Base-by-base conservation (phyloP, 1,140 invertebrate genomes). In the Eriosoma lanigerum region DNA sequence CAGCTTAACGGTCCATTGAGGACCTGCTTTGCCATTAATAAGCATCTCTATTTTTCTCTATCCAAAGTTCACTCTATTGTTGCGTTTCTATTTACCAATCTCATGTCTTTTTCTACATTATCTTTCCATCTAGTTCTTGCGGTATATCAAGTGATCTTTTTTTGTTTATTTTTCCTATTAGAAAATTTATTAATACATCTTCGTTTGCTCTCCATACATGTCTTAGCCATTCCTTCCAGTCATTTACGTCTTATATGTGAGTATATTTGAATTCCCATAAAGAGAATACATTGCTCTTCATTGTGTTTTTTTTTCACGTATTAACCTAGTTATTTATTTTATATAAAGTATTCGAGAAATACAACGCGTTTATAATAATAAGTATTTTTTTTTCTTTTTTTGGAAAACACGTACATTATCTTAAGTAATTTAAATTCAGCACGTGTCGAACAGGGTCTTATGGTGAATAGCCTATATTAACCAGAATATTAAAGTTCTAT, bases 401-500 rank as follows among this genome's bases (percentile, higher is more conserved):
- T 19, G 21, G 13, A 3, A 4, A 38, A 26, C 44, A 24, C 21
- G 64, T 46, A 24, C 24, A 68, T 24, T 17, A 13, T 13, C 66
- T 24, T 17, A 46, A 66, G 15, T 17, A 48, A 44, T 48, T 48
- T 48, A 48, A 38, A 26, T 38, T 6, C 38, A 21, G 10, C 21
- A 38, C 29, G n/a, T 17, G 32, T 38, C 19, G 29, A 64, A 64
- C 29, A 44, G 21, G 21, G 12, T 38, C 10, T 44, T 17, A 17
- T n/a, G n/a, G n/a, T n/a, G 21, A 38, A 38, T 38, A 38, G 13
- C 38, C 12, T 8, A 15, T 46, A 68, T 68, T 12, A 24, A 10
- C 24, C 21, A n/a, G 15, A 12, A 32, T 66, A 66, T 66, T 66
- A 66, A 66, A 66, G 64, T 46, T 66, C 38, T 46, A 48, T 46